phyloP scores from a whole-genome alignment of 2,797 vertebrate genomes.

The Spinus olivaceus region DNA sequence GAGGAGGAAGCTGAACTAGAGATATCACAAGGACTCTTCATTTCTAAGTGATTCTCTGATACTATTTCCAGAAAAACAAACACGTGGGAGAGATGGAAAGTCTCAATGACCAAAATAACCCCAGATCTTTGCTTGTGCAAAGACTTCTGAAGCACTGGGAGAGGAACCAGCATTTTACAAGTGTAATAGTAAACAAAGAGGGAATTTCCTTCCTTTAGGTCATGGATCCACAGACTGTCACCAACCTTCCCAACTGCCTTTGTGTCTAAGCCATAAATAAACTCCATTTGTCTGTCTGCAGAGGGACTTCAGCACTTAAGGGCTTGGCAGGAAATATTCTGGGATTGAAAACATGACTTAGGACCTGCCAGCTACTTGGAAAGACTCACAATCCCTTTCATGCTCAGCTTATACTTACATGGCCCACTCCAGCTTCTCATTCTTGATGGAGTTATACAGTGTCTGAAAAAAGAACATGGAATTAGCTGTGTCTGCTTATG shows the following conservation, averaged over 20 bases:
- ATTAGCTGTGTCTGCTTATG: neutral
- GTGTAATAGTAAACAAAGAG: neutral
- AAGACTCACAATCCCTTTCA: neutral
- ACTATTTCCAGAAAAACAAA: neutral
- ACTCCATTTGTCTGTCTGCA: neutral
- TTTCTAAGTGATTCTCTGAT: neutral
- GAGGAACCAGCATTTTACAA: neutral
- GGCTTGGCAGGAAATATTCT: neutral
- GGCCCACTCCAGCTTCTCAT: constrained; percentile 97
- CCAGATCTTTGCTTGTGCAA: neutral
- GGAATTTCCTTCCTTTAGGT: neutral
- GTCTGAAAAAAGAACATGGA: constrained; percentile 75
- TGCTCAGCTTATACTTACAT: constrained; percentile 85
- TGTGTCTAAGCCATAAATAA: neutral
- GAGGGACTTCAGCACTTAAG: neutral
- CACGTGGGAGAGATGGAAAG: neutral
- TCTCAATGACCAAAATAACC: neutral
- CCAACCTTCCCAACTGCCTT: neutral
- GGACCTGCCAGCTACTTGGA: neutral
- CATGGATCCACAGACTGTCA: neutral
- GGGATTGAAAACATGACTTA: neutral
- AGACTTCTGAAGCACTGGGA: neutral
- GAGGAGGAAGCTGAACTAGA: neutral
- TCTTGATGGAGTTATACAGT: constrained; percentile 97
- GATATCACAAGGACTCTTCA: neutral